A percentile compares a stretch with the other conserved stretches of the same genome.
These are phyloP conservation scores for Hedya salicella DNA, from an alignment of 2,888 invertebrate genomes.

Conservation along the genomic window DNA sequence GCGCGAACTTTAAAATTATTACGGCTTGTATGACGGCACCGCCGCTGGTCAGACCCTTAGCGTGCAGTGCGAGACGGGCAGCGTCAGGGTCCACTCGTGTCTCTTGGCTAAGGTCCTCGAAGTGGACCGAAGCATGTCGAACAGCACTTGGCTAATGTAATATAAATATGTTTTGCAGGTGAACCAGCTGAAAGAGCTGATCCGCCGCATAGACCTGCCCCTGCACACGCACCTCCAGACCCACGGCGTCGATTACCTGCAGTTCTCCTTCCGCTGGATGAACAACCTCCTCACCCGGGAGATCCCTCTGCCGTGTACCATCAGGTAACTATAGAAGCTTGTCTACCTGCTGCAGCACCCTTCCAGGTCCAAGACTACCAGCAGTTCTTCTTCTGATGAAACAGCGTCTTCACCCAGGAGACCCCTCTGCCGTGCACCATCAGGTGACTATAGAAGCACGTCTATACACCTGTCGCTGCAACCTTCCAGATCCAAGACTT, in stretches of 20 bases:
- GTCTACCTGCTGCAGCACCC: conserved; percentile 93
- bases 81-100: too few species aligned
- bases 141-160: not conserved
- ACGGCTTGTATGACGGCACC: too few species aligned
- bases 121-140: too few species aligned
- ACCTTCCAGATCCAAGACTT: conserved; percentile 96
- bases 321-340: conserved; percentile 93
- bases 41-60: too few species aligned
- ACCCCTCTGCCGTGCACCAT: conserved; percentile 98
- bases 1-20: too few species aligned
- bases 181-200: conserved; percentile 96
- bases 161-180: conserved; percentile 74
- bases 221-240: conserved; percentile 96
- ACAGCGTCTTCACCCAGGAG: conserved; percentile 98
- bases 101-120: too few species aligned
- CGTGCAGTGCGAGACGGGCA: too few species aligned
- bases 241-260: conserved; percentile 98
- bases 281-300: conserved; percentile 99
- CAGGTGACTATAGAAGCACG: conserved; percentile 92
- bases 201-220: conserved; percentile 96
- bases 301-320: conserved; percentile 97
- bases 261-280: conserved; percentile 99
- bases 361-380: conserved; percentile 96
- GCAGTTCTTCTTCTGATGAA: conserved; percentile 99
- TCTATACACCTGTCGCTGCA: conserved; percentile 95